A percentile compares a stretch with the other conserved stretches of the same genome.
phyloP scores from a whole-genome alignment of 1,140 invertebrate genomes.

The Aphaenogaster rudis region DNA sequence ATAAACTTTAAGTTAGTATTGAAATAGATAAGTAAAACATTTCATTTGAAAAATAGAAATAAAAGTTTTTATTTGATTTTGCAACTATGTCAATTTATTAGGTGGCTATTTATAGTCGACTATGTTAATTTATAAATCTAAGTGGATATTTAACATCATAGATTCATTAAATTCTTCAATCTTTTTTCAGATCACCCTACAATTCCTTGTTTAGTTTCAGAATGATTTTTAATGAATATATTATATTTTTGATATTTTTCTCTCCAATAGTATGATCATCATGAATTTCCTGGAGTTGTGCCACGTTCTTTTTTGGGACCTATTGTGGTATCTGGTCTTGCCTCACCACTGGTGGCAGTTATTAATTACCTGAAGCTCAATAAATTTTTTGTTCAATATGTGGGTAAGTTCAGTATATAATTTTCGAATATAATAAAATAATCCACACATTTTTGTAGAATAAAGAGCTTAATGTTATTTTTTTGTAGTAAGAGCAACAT shows the following conservation, averaged over 20 bases:
- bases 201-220: not conserved
- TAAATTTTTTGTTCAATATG: slow-evolving; percentile 96
- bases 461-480: slow-evolving; percentile 79
- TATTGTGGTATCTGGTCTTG: slow-evolving; percentile 92
- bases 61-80: not conserved
- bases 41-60: not conserved
- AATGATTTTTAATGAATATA: slow-evolving; percentile 8
- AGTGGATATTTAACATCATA: no score
- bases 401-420: slow-evolving; percentile 90
- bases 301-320: slow-evolving; percentile 98
- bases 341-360: slow-evolving; percentile 92
- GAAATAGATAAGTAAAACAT: not conserved
- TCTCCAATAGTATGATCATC: slow-evolving; percentile 96
- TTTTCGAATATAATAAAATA: slow-evolving; percentile 55
- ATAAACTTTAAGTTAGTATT: not conserved
- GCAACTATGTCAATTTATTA: not conserved
- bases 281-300: slow-evolving; percentile 99
- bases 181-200: not conserved
- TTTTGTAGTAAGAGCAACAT: slow-evolving; percentile 91
- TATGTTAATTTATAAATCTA: no score
- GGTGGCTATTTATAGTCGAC: no score
- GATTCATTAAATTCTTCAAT: no score
- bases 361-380: slow-evolving; percentile 91
- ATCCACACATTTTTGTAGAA: slow-evolving; percentile 43
- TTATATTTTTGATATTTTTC: slow-evolving; percentile 62